Base-by-base conservation (phyloP, 2,113 vertebrate species). In the Eublepharis macularius region DNA sequence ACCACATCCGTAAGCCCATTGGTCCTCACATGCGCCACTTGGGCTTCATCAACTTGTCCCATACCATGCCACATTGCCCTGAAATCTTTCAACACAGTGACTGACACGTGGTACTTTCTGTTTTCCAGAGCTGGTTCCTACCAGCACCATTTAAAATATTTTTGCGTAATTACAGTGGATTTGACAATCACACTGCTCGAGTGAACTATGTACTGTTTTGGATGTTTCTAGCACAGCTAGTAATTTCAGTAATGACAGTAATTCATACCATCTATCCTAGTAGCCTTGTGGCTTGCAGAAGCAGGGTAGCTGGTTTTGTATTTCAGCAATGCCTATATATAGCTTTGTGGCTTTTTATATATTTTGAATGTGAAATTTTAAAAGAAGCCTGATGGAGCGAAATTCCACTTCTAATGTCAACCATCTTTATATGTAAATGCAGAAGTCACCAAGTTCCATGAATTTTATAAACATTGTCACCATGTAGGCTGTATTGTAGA, bases 201-300 rank as follows among this genome's bases (percentile, higher is more conserved):
- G 92, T 0, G 21, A 47, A 2, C 57, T 76, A 77, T 87, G 19
- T 4, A 10, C 74, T 87, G 78, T 90, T 89, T 84, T 72, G 92
- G 92, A 84, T 87, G 88, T 93, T 93, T 93, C 87, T 70, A 60
- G 84, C 80, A 76, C 68, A 95, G 91, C 92, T 91, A 87, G 95
- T 94, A 96, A 96, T 97, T 96, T 96, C 6, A 10, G 90, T 96
- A 96, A 97, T 96, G 96, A 96, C 87, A 96, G 95, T 95, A 94
- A 94, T 96, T 95, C 91, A 87, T 43, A 73, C 89, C 79, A 76
- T 93, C 94, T 94, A 91, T 96, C 96, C 93, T 93, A 78, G 45
- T 95, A 94, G 93, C 93, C 87, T 93, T 92, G 93, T 89, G 95
- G 94, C 89, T 96, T 96, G 92, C 82, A 86, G 92, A 95, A 96